phyloP scores from a whole-genome alignment of 2,888 invertebrate species.

The Stenichneumon culpator region DNA sequence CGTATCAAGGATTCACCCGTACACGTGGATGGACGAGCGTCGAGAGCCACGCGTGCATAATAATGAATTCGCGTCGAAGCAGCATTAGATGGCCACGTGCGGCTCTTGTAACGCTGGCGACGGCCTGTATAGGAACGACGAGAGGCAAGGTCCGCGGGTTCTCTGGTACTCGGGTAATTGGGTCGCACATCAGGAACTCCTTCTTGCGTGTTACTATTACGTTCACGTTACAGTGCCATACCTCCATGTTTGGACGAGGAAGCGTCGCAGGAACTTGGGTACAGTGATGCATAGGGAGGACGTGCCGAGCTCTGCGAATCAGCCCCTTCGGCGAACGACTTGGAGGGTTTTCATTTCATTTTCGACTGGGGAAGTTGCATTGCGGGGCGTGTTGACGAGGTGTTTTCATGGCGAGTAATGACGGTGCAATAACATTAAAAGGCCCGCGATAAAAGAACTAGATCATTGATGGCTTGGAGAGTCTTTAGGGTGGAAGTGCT shows the following conservation, averaged over 20 bases:
- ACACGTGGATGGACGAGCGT: slow-evolving; percentile 27
- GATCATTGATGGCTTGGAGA: not conserved
- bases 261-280: slow-evolving; percentile 35
- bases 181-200: slow-evolving; percentile 50
- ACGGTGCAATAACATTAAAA: not conserved
- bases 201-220: slow-evolving; percentile 52
- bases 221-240: slow-evolving; percentile 34
- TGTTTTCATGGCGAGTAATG: not conserved
- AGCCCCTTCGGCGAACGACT: slow-evolving; percentile 3
- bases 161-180: slow-evolving; percentile 57
- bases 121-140: slow-evolving; percentile 27
- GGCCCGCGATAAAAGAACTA: not conserved
- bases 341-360: not conserved
- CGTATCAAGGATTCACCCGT: not conserved
- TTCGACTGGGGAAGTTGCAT: not conserved
- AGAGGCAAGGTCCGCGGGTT: slow-evolving; percentile 28
- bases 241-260: slow-evolving; percentile 37
- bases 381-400: not conserved
- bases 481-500: not conserved
- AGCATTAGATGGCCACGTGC: slow-evolving; percentile 61
- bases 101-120: slow-evolving; percentile 33
- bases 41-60: slow-evolving; percentile 57
- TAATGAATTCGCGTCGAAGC: slow-evolving; percentile 57
- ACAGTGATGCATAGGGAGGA: slow-evolving; percentile 34
- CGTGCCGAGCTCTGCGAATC: slow-evolving; percentile 28